Evolutionary conservation across 2,888 invertebrate genomes (phyloP).

Genomic region (Cantharis nigra): DNA sequence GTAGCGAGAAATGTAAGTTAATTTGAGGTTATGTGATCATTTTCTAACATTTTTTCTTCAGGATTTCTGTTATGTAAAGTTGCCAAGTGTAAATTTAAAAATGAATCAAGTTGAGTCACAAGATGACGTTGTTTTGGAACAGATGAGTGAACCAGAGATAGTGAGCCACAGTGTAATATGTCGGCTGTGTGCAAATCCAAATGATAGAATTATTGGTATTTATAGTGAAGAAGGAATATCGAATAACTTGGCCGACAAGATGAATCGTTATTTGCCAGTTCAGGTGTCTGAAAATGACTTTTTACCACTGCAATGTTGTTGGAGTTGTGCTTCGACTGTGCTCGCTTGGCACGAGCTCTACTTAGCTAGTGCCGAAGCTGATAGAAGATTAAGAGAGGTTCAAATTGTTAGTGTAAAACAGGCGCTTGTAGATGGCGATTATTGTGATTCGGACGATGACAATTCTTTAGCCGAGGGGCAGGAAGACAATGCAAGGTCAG

Average conservation of each 20-base stretch:
- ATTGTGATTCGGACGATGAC: slow-evolving; percentile 9
- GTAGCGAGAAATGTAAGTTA: neutral
- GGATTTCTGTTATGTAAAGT: neutral
- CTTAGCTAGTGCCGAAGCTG: slow-evolving; percentile 61
- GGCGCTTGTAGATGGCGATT: slow-evolving; percentile 3
- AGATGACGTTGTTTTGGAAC: slow-evolving; percentile 12
- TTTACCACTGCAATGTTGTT: slow-evolving; percentile 66
- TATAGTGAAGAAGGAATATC: slow-evolving; percentile 65
- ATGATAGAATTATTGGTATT: slow-evolving; percentile 59
- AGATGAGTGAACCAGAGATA: slow-evolving; percentile 10
- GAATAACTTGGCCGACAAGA: slow-evolving; percentile 65
- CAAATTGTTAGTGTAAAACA: slow-evolving; percentile 8
- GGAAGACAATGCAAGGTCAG: slow-evolving; percentile 8
- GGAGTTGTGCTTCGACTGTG: slow-evolving; percentile 66
- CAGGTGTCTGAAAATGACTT: slow-evolving; percentile 60
- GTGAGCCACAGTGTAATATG: slow-evolving; percentile 25
- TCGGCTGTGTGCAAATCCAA: slow-evolving; percentile 35
- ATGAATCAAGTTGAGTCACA: slow-evolving; percentile 5
- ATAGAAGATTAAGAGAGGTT: slow-evolving; percentile 52
- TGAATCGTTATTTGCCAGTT: slow-evolving; percentile 68
- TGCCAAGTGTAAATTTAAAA: neutral
- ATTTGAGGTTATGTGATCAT: neutral
- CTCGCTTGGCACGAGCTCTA: slow-evolving; percentile 68
- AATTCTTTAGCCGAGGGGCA: neutral
- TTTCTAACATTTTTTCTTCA: neutral